Conservation (phyloP, 2,888 invertebrate species). For the Pandemis heparana region DNA sequence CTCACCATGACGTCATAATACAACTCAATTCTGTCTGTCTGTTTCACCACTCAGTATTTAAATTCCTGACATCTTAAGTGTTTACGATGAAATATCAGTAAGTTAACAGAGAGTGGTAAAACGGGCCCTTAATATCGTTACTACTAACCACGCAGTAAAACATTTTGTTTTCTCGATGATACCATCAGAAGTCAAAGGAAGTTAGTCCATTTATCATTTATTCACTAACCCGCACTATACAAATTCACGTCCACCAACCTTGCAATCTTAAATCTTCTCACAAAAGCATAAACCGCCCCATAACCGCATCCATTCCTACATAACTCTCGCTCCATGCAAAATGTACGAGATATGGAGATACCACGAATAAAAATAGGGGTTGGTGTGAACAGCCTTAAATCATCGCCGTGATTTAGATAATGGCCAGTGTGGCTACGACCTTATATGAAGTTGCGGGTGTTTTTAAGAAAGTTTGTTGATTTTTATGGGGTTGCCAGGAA, state of each 20-base stretch:
- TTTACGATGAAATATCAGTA: too few species aligned
- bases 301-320: conserved; percentile 43
- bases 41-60: too few species aligned
- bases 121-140: too few species aligned
- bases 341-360: conserved; percentile 64
- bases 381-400: conserved; percentile 74
- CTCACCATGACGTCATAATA: too few species aligned
- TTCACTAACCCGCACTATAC: neutral
- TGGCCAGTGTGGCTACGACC: conserved; percentile 57
- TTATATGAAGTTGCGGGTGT: conserved; percentile 45
- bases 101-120: too few species aligned
- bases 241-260: neutral
- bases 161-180: neutral
- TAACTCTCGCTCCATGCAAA: conserved; percentile 46
- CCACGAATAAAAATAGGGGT: conserved; percentile 69
- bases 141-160: too few species aligned
- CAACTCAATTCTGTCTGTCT: too few species aligned
- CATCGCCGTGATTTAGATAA: conserved; percentile 66
- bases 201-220: neutral
- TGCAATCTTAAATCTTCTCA: neutral
- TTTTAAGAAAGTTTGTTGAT: conserved; percentile 38
- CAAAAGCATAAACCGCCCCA: conserved; percentile 16
- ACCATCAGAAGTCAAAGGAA: too few species aligned
- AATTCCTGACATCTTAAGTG: too few species aligned
- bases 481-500: conserved; percentile 27